Evolutionary conservation across 1,140 invertebrate species (phyloP), one percentile per base, ranked within the genome.

Genomic region (Eufriesea mexicana): DNA sequence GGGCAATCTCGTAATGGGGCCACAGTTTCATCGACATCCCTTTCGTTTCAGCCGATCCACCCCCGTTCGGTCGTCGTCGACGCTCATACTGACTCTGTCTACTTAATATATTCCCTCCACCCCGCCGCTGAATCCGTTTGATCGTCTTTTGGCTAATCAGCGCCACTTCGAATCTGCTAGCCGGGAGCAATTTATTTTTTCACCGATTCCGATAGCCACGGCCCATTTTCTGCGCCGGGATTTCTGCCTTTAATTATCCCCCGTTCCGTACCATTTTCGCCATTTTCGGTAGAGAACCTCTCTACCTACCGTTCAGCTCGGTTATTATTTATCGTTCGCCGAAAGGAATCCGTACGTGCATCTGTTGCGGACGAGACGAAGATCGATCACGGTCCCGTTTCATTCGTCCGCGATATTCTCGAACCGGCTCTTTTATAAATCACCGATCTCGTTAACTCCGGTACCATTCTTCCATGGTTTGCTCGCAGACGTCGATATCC

Each of bases 1-100:
- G 51, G 64, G 62, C 51, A 75, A 76, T 76, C 79, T 57, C 25
- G 55, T 76, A 76, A 82, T 61, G 54, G 45, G 51, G 62, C 45
- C 79, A 57, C 45, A 23, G 73, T 61, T 75, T 59, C 79, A 68
- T 76, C 79, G 49, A 35, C 25, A 16, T 68, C 18, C 54, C 54
- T 66, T 47, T 57, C 61, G 25, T 54, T 71, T 45, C 42, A 49
- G 68, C 59, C 79, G 7, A 7, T 16, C 25, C 47, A 55, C 55
- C 57, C n/a, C 14, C 9, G 28, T 77, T 68, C 66, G 66, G 47
- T 47, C 75, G 45, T 61, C 55, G 23, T 4, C 57, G 47, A 25
- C 54, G 49, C 35, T 47, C 61, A 54, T 75, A 57, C 59, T 10
- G 66, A 16, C 55, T 55, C 59, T 64, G 18, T 68, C 62, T 51